Percentiles rank a stretch among this genome's conserved stretches.
phyloP scores from a whole-genome alignment of 2,113 vertebrate genomes.

The Ascaphus truei region DNA sequence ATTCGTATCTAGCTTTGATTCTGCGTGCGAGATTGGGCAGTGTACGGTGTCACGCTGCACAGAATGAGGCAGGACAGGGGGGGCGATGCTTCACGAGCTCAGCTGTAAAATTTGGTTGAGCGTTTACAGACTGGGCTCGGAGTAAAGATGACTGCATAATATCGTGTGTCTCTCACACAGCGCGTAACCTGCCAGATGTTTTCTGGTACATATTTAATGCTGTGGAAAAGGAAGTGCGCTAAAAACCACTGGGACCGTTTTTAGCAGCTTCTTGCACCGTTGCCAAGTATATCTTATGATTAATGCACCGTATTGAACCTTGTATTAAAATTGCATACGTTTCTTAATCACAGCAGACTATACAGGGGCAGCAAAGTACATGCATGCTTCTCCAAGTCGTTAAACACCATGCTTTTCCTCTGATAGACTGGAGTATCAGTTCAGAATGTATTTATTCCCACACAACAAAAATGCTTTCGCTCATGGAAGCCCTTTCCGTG shows the following conservation, averaged over 20 bases:
- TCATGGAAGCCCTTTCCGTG: no score
- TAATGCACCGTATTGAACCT: conserved; percentile 24
- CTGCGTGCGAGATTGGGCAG: neutral
- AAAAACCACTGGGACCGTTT: conserved; percentile 13
- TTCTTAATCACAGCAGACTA: conserved; percentile 19
- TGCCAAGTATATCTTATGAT: conserved; percentile 23
- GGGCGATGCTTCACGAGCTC: neutral
- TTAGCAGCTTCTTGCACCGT: neutral
- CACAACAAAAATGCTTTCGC: no score
- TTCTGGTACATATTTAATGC: conserved; percentile 8
- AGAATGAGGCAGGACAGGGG: neutral
- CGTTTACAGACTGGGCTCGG: neutral
- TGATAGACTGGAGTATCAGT: no score
- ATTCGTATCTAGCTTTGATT: neutral
- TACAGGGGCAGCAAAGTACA: neutral
- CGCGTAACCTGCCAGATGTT: conserved; percentile 6
- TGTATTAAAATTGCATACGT: conserved; percentile 30
- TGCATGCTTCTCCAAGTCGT: conserved; percentile 17
- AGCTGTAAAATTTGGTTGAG: conserved; percentile 21
- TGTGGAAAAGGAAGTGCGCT: conserved; percentile 16
- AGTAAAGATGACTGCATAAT: conserved; percentile 10
- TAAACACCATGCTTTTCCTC: neutral
- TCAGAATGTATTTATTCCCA: no score
- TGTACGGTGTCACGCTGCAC: neutral
- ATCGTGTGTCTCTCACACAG: neutral